Evolutionary conservation across 2,113 vertebrate species (phyloP).

Genomic region (Acrocephalus arundinaceus): DNA sequence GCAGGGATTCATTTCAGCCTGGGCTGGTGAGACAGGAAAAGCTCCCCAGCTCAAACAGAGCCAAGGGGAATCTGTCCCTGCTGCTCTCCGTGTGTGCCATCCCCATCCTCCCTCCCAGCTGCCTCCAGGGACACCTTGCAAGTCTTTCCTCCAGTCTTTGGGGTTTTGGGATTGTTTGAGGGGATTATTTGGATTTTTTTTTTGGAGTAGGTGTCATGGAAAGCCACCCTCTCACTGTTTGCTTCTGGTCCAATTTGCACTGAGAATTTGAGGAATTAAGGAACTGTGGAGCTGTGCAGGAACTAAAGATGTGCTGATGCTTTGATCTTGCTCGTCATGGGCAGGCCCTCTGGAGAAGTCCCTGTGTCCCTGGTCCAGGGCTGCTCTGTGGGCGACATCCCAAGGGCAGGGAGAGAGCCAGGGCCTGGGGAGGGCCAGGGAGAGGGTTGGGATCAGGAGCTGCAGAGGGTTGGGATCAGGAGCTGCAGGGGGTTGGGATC

Average conservation of each 20-base stretch:
- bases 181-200: background rate
- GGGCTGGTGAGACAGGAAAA: background rate
- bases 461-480: background rate
- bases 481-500: no score
- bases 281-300: background rate
- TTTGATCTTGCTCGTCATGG: background rate
- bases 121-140: background rate
- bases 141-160: background rate
- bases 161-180: background rate
- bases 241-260: background rate
- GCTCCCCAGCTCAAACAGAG: background rate
- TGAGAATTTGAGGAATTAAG: background rate
- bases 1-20: background rate
- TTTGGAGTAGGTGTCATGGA: background rate
- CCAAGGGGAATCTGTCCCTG: background rate
- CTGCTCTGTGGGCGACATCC: background rate
- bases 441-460: no score
- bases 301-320: background rate
- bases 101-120: background rate
- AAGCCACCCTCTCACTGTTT: background rate
- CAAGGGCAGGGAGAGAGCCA: background rate
- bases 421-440: background rate
- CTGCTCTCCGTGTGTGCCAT: background rate
- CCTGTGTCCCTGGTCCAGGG: no score
- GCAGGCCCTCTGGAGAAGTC: background rate